Evolutionary conservation across 2,113 vertebrate species (phyloP).

Genomic region (Ancistrus triradiatus): DNA sequence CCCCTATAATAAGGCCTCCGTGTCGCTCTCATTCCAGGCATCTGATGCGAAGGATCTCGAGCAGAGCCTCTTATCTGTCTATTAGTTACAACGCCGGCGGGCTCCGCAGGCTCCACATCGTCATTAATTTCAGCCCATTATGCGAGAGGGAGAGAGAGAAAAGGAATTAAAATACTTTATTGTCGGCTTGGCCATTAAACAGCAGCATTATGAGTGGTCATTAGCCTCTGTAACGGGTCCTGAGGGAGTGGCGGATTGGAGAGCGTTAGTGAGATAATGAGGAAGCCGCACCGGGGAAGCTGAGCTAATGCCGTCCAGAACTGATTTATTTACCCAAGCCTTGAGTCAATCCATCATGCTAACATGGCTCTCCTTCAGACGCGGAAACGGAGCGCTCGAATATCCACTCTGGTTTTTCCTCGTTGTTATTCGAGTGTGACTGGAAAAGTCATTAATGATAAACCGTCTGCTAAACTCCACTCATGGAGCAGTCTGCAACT

Average conservation of each 20-base stretch:
- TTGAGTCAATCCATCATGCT: constrained; percentile 31
- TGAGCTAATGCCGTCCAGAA: constrained; percentile 45
- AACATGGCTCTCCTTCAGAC: constrained; percentile 4
- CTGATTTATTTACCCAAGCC: constrained; percentile 46
- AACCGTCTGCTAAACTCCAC: too few species aligned
- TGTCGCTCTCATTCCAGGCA: constrained; percentile 32
- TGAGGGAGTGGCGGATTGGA: constrained; percentile 52
- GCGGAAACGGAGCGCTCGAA: not conserved
- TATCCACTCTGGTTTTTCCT: not conserved
- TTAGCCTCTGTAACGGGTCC: constrained; percentile 66
- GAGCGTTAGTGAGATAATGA: constrained; percentile 61
- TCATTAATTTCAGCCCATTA: constrained; percentile 68
- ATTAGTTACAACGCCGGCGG: constrained; percentile 52
- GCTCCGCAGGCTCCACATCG: constrained; percentile 50
- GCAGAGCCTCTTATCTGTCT: constrained; percentile 19
- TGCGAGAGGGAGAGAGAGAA: constrained; percentile 57
- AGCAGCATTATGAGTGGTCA: constrained; percentile 66
- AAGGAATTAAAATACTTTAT: constrained; percentile 67
- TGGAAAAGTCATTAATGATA: not conserved
- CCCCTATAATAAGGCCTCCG: constrained; percentile 46
- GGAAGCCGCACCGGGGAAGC: constrained; percentile 53
- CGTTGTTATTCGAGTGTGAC: not conserved
- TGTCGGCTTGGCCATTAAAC: constrained; percentile 64
- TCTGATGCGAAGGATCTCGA: constrained; percentile 24
- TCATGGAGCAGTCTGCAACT: too few species aligned